A percentile compares a stretch with the other conserved stretches of the same genome.
phyloP scores from a whole-genome alignment of 2,888 invertebrate genomes.

The Myathropa florea region DNA sequence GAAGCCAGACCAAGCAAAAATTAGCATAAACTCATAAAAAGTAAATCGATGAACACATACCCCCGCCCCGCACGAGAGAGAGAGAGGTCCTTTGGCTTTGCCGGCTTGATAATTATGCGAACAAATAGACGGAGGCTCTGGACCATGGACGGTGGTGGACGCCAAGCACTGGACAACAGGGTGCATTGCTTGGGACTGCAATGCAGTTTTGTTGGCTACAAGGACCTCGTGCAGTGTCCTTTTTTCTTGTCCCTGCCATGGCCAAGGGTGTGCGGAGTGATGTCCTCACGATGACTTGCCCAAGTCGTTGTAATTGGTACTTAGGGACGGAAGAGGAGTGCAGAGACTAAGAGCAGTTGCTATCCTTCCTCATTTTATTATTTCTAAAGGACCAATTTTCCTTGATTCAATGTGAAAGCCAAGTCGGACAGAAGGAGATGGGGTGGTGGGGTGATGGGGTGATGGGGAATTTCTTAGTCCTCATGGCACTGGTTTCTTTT shows the following conservation, averaged over 20 bases:
- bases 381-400: conserved; percentile 40
- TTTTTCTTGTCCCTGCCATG: background rate
- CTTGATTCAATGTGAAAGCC: conserved; percentile 57
- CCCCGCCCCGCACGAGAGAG: too few relatives aligned
- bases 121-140: background rate
- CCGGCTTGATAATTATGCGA: background rate
- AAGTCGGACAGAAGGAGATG: conserved; percentile 15
- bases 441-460: too few relatives aligned
- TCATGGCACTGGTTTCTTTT: background rate
- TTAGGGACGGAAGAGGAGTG: background rate
- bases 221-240: background rate
- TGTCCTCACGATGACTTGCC: background rate
- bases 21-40: conserved; percentile 60
- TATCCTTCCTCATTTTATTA: background rate
- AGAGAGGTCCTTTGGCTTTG: background rate
- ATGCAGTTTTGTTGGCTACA: conserved; percentile 1
- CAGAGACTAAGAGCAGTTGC: background rate
- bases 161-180: background rate
- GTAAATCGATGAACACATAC: conserved; percentile 34
- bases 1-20: conserved; percentile 38
- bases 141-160: background rate
- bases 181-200: conserved; percentile 2
- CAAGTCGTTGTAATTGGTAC: conserved; percentile 43
- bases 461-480: background rate
- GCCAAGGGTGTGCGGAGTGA: background rate